Base-by-base conservation (phyloP, 2,888 invertebrate genomes). In the Ctena decussata region DNA sequence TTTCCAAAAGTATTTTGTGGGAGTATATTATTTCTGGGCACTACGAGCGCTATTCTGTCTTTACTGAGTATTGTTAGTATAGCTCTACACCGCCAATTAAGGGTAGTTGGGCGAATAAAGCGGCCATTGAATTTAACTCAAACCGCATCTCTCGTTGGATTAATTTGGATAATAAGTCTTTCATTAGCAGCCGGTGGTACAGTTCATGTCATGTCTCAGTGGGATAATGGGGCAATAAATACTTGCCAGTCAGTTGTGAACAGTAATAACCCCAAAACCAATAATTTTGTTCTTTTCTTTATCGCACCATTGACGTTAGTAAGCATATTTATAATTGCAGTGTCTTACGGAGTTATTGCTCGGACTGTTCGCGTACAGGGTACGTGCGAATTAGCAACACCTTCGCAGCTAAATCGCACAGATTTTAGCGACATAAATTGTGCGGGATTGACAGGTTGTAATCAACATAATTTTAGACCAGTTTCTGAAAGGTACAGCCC, bases 281-380 rank as follows among this genome's bases (percentile, higher is more conserved):
- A 91, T 79, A 91, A 92, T 85, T 92, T 92, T 69, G 89, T 93
- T 46, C 83, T 94, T n/a, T 93, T 91, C 80, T 93, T 93, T 82
- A 72, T 94, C 60, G 90, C 91, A 8, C 93, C 93, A 0, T 89
- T 93, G 44, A 87, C 89, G 37, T 70, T 90, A 71, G 80, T 93
- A 18, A 90, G 92, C 80, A 91, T 92, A 69, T 57, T 82, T 39
- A 79, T 91, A 71, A 93, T 93, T 65, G 76, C 89, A 35, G 37
- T 89, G 44, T 92, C 91, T 21, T 93, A 93, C 75, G 77, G 85
- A 46, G 82, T 92, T 71, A 93, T 94, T 44, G 90, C 91, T n/a
- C 77, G 91, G 57, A 89, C 89, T 12, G 93, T 92, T 5, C 89
- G 90, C 11, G 77, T 83, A 30, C 92, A 92, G 73, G 73, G 73